A percentile compares a stretch with the other conserved stretches of the same genome.
These are phyloP conservation scores for Patella depressa DNA, from an alignment of 2,888 invertebrate species.

Conservation along the genomic window DNA sequence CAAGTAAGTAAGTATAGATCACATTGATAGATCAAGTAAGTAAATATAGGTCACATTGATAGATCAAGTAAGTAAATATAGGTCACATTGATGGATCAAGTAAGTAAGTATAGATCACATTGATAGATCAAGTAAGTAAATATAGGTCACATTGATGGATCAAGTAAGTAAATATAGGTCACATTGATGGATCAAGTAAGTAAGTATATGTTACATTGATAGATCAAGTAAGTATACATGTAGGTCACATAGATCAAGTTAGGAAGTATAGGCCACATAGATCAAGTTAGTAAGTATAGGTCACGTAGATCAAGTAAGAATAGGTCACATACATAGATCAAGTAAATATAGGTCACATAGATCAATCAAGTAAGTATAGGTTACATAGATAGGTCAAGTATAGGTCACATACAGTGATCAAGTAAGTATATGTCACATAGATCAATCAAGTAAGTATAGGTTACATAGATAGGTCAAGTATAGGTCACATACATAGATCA, in stretches of 20 bases:
- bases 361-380: slow-evolving; percentile 43
- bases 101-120: no score
- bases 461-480: no score
- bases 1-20: neutral
- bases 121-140: slow-evolving; percentile 41
- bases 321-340: neutral
- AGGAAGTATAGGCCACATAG: neutral
- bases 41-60: neutral
- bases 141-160: neutral
- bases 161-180: neutral
- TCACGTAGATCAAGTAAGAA: neutral
- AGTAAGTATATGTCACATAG: neutral
- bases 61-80: neutral
- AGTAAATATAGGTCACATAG: no score
- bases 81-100: neutral
- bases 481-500: no score
- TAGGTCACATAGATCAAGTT: neutral
- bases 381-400: slow-evolving; percentile 18
- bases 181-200: neutral
- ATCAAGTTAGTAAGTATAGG: no score
- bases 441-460: neutral
- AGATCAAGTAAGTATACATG: slow-evolving; percentile 42
- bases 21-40: slow-evolving; percentile 42
- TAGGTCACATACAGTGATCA: no score
- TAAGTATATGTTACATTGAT: no score